Base-by-base conservation (phyloP, 2,888 invertebrate species). In the Kuschelorhynchus macadamiae region DNA sequence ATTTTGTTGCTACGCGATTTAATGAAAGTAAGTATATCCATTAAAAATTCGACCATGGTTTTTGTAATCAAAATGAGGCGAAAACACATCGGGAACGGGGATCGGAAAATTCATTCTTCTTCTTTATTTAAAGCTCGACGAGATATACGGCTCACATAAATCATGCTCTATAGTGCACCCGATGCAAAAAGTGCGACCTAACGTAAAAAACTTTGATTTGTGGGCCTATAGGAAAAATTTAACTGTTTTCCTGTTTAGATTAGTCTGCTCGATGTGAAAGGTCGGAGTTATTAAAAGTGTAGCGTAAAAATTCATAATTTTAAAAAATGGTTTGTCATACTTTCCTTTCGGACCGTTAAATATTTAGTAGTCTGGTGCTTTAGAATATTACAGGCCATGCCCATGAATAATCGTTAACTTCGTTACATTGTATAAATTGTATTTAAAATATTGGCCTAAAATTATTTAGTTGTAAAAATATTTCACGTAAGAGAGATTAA, bases 141-240 rank as follows among this genome's bases (percentile, higher is more conserved):
- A 76, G 76, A 78, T 78, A 76, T 76, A 77, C 70, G 72, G 65
- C 73, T 70, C 49, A 56, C 67, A 77, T 78, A 78, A 78, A 78
- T 78, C 78, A 78, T 73, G 74, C 72, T 74, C 74, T 75, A 73
- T 72, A 75, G 74, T 77, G 77, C 76, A 77, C 76, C 74, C 71
- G 71, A 70, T 75, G 76, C 74, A 76, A 75, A 75, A 76, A 77
- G 71, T 72, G 67, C 72, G 66, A 52, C 52, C 60, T 59, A 64
- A 72, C 69, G 65, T 64, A 76, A 74, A 75, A 76, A 57, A 32
- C 72, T 59, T 75, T 76, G 77, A 78, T 78, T 78, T 78, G 76
- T 76, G 74, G 64, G 74, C 72, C 75, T 75, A 77, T 75, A 71
- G 69, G 72, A 67, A 65, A 73, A 75, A 73, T 77, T 77, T 75